Evolutionary conservation across 2,888 invertebrate species (phyloP).

Genomic region (Petrolisthes manimaculis): DNA sequence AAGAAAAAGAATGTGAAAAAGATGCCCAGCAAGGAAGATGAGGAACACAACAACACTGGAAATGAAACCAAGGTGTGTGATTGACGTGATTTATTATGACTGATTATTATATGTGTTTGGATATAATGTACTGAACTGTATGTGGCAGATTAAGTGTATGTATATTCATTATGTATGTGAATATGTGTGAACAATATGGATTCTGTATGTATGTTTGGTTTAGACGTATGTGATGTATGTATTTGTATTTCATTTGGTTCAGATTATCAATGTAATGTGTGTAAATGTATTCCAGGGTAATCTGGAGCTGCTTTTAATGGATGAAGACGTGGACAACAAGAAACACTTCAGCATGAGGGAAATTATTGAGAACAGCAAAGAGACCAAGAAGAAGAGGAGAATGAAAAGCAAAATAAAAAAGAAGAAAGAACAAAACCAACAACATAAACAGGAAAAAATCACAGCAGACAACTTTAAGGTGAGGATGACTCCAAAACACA

Average conservation of each 20-base stretch:
- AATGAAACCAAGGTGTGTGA: conserved; percentile 16
- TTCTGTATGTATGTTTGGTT: not conserved
- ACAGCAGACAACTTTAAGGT: conserved; percentile 39
- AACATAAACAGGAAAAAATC: conserved; percentile 6
- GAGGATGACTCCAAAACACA: not conserved
- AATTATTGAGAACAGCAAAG: conserved; percentile 55
- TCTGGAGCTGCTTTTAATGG: conserved; percentile 66
- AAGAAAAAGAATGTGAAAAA: conserved; percentile 35
- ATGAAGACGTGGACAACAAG: conserved; percentile 70
- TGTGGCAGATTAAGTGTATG: not conserved
- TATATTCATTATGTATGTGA: not conserved
- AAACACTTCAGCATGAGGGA: conserved; percentile 66
- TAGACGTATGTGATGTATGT: not conserved
- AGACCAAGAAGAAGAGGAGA: conserved; percentile 32
- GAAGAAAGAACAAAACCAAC: conserved; percentile 34
- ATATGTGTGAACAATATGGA: not conserved
- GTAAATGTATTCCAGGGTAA: conserved; percentile 69
- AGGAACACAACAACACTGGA: not conserved
- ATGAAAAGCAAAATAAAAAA: conserved; percentile 28
- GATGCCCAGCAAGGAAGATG: not conserved
- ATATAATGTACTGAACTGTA: not conserved
- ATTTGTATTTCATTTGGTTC: too few species aligned
- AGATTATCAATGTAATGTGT: too few species aligned
- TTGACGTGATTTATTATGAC: not conserved
- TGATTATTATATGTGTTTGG: not conserved